Evolutionary conservation across 2,113 vertebrate genomes (phyloP), one percentile per base, ranked within the genome.

Genomic region (Gnathochromis pfefferi): DNA sequence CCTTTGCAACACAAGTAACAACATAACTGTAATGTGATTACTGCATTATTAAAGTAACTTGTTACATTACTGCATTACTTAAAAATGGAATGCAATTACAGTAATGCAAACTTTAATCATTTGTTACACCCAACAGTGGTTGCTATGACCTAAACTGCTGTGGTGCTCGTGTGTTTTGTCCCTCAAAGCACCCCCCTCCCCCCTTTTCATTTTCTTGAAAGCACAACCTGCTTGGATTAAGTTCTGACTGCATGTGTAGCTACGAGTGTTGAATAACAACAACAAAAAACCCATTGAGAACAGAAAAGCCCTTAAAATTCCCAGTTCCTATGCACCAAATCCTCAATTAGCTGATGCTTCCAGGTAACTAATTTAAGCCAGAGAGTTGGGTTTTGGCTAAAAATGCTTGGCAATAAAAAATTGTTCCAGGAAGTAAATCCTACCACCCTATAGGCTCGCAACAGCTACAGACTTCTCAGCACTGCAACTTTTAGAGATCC

Each of bases 311-410:
- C 7, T 49, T 78, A 65, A 78, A 79, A 54, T 89, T 88, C 57
- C 78, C 75, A 81, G 78, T 82, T 87, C 79, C 63, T 86, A 65
- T 84, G 6, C 54, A 88, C 38, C 83, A 85, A 91, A 91, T 86
- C 68, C 86, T 85, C 81, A 84, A 87, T 85, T 85, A 84, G 78
- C 80, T 9, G 45, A 89, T 3, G 73, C 88, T 89, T 94, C 94
- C 70, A 90, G 91, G 89, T 93, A 88, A 91, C 85, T 89, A 89
- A 91, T 92, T 85, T 81, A 86, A 92, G 87, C 78, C 90, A 86
- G 87, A 78, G 81, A 91, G 81, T 85, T 28, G n/a, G 80, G 83
- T 70, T 83, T 80, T 86, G 89, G 88, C 86, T 85, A 79, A 90
- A 92, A 89, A 4, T 42, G 31, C 28, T 42, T 12, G 6, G 63